Evolutionary conservation across 2,113 vertebrate genomes (phyloP).

Genomic region (Condylura cristata): DNA sequence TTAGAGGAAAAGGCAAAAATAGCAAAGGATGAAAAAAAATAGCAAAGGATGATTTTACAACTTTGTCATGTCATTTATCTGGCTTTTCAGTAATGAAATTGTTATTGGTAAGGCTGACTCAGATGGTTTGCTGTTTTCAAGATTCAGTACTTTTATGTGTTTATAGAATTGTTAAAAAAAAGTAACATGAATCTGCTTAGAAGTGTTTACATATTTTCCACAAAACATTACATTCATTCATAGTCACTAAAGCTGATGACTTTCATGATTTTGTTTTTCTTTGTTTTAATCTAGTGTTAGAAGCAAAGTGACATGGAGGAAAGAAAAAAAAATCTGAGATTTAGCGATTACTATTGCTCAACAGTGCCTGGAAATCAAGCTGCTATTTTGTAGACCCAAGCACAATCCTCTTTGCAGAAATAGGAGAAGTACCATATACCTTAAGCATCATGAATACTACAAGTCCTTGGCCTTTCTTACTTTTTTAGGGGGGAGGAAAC

Average conservation of each 20-base stretch:
- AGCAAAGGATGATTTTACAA: not conserved
- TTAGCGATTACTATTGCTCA: conserved; percentile 29
- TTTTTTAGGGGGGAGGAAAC: not conserved
- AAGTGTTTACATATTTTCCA: not conserved
- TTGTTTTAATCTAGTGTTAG: conserved; percentile 18
- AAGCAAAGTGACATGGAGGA: conserved; percentile 49
- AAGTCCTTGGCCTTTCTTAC: not conserved
- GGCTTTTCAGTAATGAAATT: not conserved
- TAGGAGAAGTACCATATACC: not conserved
- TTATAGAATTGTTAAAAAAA: not conserved
- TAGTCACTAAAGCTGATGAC: conserved; percentile 30
- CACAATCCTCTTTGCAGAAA: conserved; percentile 61
- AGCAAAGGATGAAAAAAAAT: too few species aligned
- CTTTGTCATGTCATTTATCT: not conserved
- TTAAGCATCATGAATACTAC: not conserved
- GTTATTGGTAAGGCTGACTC: not conserved
- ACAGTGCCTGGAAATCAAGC: conserved; percentile 51
- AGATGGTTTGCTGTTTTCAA: not conserved
- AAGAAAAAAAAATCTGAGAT: conserved; percentile 65
- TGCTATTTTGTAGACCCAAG: conserved; percentile 13
- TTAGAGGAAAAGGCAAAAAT: conserved; percentile 12
- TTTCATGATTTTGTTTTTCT: conserved; percentile 41
- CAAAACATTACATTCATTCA: not conserved
- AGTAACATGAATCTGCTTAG: not conserved
- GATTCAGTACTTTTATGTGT: not conserved